phyloP scores from a whole-genome alignment of 2,888 invertebrate species.

The Caenorhabditis drosophilae region DNA sequence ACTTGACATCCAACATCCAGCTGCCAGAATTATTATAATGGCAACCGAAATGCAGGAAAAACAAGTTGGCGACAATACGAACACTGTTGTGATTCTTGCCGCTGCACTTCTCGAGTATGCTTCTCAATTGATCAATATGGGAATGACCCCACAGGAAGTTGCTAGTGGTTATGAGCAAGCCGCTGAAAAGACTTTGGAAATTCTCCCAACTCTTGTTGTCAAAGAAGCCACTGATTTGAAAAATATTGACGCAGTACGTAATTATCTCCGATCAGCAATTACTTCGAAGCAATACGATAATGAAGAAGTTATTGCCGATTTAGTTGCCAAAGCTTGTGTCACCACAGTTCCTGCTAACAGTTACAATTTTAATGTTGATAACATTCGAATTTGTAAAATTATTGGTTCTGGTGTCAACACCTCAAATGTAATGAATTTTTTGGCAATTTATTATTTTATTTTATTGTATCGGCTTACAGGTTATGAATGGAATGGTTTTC shows the following conservation, averaged over 20 bases:
- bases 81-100: slow-evolving; percentile 92
- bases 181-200: slow-evolving; percentile 84
- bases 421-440: slow-evolving; percentile 77
- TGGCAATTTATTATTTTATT: too few species aligned
- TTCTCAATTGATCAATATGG: slow-evolving; percentile 83
- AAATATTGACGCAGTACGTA: slow-evolving; percentile 75
- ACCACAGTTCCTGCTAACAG: slow-evolving; percentile 61
- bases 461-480: too few species aligned
- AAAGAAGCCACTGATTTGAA: slow-evolving; percentile 76
- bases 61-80: slow-evolving; percentile 88
- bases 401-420: slow-evolving; percentile 61
- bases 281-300: slow-evolving; percentile 98
- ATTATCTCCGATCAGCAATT: slow-evolving; percentile 79
- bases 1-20: slow-evolving; percentile 88
- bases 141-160: slow-evolving; percentile 94
- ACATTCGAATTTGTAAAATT: slow-evolving; percentile 87
- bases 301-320: slow-evolving; percentile 86
- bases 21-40: slow-evolving; percentile 92
- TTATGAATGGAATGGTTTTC: slow-evolving; percentile 99
- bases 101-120: slow-evolving; percentile 90
- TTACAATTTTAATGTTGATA: slow-evolving; percentile 88
- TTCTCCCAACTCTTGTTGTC: slow-evolving; percentile 77
- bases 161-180: slow-evolving; percentile 93
- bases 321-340: slow-evolving; percentile 84
- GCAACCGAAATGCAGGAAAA: slow-evolving; percentile 95